These are phyloP conservation scores for Illadopsis cleaveri DNA, from an alignment of 2,113 vertebrate genomes.

Conservation along the genomic window DNA sequence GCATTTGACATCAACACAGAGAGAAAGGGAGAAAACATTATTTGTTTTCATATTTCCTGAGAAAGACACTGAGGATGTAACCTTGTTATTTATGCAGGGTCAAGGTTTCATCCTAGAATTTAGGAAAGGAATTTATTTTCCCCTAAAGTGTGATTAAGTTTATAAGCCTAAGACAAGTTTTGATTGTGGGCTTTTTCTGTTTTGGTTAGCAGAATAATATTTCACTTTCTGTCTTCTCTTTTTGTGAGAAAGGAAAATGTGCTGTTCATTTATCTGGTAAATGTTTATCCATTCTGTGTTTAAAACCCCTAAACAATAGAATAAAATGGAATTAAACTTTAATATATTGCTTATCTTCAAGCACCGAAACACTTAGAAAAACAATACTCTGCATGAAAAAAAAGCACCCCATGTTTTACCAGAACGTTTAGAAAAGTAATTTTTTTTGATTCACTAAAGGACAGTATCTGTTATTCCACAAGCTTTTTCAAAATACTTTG, in stretches of 20 bases:
- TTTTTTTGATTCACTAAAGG: not conserved
- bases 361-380: constrained; percentile 53
- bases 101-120: constrained; percentile 22
- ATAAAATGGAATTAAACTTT: constrained; percentile 72
- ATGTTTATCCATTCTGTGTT: constrained; percentile 61
- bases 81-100: not conserved
- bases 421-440: constrained; percentile 58
- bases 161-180: constrained; percentile 1
- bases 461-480: not conserved
- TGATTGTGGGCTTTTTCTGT: not conserved
- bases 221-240: constrained; percentile 39
- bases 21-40: not conserved
- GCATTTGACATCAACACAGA: not conserved
- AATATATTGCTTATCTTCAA: constrained; percentile 69
- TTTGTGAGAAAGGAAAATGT: constrained; percentile 11
- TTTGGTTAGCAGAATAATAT: constrained; percentile 18
- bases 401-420: not conserved
- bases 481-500: not conserved
- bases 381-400: constrained; percentile 55
- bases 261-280: constrained; percentile 49
- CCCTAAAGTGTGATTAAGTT: constrained; percentile 26
- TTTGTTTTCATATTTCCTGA: constrained; percentile 58
- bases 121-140: constrained; percentile 37
- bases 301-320: constrained; percentile 47
- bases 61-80: not conserved